Conservation (phyloP, 30 jellyfish, hydroid and myxozoan genomes). For the Sanderia malayensis region DNA sequence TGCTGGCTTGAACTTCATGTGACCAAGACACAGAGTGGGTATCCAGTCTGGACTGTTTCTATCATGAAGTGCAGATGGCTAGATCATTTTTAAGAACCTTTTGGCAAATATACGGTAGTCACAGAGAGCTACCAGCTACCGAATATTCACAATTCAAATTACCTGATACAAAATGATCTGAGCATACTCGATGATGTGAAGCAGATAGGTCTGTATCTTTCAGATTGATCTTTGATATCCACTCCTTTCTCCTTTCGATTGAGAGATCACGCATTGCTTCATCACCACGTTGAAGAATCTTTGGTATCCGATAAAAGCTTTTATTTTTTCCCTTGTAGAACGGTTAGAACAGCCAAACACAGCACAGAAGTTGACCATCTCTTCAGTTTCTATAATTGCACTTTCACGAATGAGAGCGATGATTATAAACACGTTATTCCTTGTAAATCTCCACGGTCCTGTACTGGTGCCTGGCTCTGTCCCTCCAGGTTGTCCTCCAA, state of each 20-base stretch:
- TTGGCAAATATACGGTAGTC: not conserved
- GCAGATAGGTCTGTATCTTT: not conserved
- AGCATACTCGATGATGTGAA: slow-evolving; percentile 1
- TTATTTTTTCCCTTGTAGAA: no score
- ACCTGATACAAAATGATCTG: slow-evolving; percentile 16
- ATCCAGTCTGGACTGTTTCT: slow-evolving; percentile 26
- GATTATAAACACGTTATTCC: not conserved
- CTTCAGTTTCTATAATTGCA: not conserved
- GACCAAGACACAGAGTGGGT: slow-evolving; percentile 10
- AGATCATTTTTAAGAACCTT: not conserved
- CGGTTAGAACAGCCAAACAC: no score
- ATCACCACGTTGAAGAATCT: not conserved
- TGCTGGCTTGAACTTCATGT: no score
- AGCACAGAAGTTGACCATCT: slow-evolving; percentile 5
- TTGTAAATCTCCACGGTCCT: no score
- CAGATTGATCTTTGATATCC: slow-evolving; percentile 10
- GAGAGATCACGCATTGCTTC: not conserved
- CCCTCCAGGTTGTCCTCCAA: no score
- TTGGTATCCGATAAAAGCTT: no score
- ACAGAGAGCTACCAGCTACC: not conserved
- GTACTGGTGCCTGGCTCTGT: no score
- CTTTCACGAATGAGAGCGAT: not conserved
- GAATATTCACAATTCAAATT: not conserved
- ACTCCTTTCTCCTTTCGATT: slow-evolving; percentile 3
- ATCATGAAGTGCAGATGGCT: slow-evolving; percentile 17